Base-by-base conservation (phyloP, 2,888 invertebrate species). In the Colostygia pectinataria region DNA sequence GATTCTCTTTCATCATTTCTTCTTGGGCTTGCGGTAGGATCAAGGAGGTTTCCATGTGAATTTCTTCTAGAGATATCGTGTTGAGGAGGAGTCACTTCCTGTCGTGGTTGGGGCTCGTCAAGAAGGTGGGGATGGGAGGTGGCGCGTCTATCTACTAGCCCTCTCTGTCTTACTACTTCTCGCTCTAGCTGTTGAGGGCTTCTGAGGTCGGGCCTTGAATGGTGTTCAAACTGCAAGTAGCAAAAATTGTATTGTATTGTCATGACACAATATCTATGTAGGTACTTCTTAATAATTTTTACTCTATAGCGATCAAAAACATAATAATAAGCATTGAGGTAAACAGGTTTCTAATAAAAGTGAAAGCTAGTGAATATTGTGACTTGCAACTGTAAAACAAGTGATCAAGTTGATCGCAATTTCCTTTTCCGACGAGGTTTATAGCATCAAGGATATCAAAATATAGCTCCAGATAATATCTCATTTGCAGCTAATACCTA, bases 41-140 rank as follows among this genome's bases (percentile, higher is more conserved):
- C 93, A 32, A 93, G 75, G 12, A 93, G 83, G 60, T 93, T 93
- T 0, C 92, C 92, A 50, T 93, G 91, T 0, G 93, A 93, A 46
- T 92, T 92, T 62, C 93, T 79, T 64, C 93, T 68, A 1, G 87
- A 83, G 56, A 80, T 67, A 59, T 79, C 79, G 34, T 77, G 84
- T 74, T 71, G 90, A 61, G 86, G 79, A 3, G 81, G 74, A 1
- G 72, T 76, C 8, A 77, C 65, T 68, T 90, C 89, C 12, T 76
- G 76, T 66, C 86, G 72, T 2, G 73, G 76, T 8, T 77, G 86
- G 1, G 82, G 87, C 43, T 90, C 90, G 18, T 89, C 92, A 23
- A 93, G 83, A 2, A 94, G 81, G 62, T 94, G 94, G 1, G 94
- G 94, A 62, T 94, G 94, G 0, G 94, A 94, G 0, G 93, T 87